Evolutionary conservation across 2,797 vertebrate species (phyloP).

Genomic region (Muraenolepis orangiensis): DNA sequence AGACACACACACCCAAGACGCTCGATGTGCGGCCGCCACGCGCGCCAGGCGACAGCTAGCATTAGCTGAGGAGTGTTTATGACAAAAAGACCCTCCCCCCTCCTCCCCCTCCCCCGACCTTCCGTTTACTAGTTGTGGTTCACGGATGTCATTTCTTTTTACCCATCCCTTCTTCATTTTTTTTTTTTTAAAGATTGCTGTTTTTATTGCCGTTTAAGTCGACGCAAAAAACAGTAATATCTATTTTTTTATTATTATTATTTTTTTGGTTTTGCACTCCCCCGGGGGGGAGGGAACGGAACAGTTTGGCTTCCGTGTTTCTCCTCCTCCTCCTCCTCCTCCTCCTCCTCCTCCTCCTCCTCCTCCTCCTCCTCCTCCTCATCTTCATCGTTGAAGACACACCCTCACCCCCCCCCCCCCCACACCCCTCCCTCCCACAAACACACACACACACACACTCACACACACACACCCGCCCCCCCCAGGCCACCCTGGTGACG

Average conservation of each 20-base stretch:
- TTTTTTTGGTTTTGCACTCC: constrained; percentile 70
- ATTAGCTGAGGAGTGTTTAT: constrained; percentile 52
- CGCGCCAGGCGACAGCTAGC: not conserved
- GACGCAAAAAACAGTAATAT: constrained; percentile 61
- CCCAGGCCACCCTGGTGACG: not conserved
- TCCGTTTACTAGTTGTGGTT: constrained; percentile 66
- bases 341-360: constrained; percentile 60
- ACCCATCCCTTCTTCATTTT: too few species aligned
- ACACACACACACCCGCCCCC: not conserved
- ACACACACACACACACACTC: not conserved
- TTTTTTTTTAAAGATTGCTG: constrained; percentile 47
- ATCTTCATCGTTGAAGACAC: not conserved
- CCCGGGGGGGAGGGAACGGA: constrained; percentile 52
- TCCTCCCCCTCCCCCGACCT: too few species aligned
- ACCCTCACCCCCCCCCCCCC: not conserved
- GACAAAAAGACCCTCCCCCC: too few species aligned
- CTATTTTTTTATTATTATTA: not conserved
- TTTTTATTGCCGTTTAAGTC: constrained; percentile 73
- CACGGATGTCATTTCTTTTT: constrained; percentile 68
- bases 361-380: not conserved
- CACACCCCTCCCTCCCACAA: not conserved
- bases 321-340: constrained; percentile 59
- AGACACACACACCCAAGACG: not conserved
- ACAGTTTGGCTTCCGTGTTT: constrained; percentile 67
- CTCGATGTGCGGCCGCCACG: not conserved